Evolutionary conservation across 2,888 invertebrate genomes (phyloP).

Genomic region (Phortica okadai): DNA sequence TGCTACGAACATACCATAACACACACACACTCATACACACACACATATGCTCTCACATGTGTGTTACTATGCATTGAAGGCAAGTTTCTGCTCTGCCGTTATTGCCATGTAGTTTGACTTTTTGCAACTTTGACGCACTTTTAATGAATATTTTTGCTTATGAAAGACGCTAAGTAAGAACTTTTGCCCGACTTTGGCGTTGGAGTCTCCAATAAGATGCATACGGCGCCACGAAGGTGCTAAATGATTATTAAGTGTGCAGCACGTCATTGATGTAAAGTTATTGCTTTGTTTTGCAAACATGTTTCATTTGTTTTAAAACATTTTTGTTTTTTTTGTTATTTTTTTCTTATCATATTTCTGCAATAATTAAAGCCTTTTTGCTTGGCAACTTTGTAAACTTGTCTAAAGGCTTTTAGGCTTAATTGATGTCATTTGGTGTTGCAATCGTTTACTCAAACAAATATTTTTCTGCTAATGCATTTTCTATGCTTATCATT

Average conservation of each 20-base stretch:
- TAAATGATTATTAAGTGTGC: constrained; percentile 57
- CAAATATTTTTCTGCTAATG: no score
- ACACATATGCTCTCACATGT: not conserved
- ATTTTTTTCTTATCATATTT: not conserved
- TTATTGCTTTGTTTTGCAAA: no score
- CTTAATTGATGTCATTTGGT: no score
- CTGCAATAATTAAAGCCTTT: not conserved
- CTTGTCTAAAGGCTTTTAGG: no score
- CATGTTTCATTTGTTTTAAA: no score
- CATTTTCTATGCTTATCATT: no score
- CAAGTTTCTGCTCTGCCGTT: constrained; percentile 37
- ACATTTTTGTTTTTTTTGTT: no score
- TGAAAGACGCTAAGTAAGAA: constrained; percentile 23
- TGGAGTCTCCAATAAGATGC: constrained; percentile 7
- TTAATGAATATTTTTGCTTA: constrained; percentile 14
- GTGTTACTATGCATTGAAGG: not conserved
- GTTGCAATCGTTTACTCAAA: no score
- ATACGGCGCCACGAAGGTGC: constrained; percentile 40
- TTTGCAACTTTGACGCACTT: constrained; percentile 40
- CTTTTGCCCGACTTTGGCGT: constrained; percentile 39
- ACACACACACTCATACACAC: not conserved
- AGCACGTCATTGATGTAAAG: no score
- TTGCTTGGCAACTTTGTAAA: no score
- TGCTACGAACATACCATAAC: constrained; percentile 21
- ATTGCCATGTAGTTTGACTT: constrained; percentile 35